These are phyloP conservation scores for Plectropomus leopardus DNA, from an alignment of 2,113 vertebrate genomes.

Conservation along the genomic window DNA sequence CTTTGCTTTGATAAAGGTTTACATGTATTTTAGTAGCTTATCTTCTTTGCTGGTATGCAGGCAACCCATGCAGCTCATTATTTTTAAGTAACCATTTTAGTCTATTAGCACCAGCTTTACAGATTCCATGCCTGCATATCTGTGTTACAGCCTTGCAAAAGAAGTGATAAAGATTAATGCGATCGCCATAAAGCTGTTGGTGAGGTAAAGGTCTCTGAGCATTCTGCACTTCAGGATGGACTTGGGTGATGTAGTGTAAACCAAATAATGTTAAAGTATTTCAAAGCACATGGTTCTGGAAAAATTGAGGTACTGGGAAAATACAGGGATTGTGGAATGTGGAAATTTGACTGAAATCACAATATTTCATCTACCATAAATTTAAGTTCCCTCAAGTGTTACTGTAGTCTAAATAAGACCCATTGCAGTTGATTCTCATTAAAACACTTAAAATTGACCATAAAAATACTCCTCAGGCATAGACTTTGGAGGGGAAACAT, in stretches of 20 bases:
- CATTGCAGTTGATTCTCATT: too few species aligned
- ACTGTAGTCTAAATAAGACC: too few species aligned
- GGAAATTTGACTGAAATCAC: too few species aligned
- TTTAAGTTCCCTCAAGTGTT: too few species aligned
- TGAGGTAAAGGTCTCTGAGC: neutral
- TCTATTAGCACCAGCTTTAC: neutral
- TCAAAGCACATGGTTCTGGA: too few species aligned
- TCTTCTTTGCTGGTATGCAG: neutral
- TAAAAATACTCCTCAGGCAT: too few species aligned
- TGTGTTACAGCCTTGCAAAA: slow-evolving; percentile 5
- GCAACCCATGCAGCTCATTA: neutral
- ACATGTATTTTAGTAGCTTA: neutral
- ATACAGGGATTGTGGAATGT: neutral
- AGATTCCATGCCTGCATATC: neutral
- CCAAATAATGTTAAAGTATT: neutral
- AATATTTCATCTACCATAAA: too few species aligned
- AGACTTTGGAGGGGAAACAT: too few species aligned
- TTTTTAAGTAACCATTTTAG: neutral
- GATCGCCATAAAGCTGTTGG: neutral
- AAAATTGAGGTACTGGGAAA: too few species aligned
- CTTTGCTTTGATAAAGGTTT: slow-evolving; percentile 7
- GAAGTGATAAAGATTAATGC: neutral
- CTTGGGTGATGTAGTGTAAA: neutral
- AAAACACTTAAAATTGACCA: too few species aligned
- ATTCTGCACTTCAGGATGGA: neutral